Conservation (phyloP, 2,113 vertebrate genomes). For the Patagioenas fasciata region DNA sequence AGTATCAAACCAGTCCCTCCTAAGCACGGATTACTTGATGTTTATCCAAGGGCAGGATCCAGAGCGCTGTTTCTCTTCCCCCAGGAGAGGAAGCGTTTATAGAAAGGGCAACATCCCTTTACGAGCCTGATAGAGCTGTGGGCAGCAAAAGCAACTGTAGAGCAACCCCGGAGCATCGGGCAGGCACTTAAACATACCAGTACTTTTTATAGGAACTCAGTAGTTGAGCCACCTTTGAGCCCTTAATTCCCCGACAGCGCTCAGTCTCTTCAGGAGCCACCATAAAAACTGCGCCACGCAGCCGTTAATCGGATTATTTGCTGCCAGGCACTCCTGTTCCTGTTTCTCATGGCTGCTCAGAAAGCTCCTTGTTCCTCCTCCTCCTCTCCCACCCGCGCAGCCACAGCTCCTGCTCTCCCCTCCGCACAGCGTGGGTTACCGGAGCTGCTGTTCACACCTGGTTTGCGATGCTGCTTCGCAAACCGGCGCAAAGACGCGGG, state of each 20-base stretch:
- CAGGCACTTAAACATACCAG: not conserved
- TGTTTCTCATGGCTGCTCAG: not conserved
- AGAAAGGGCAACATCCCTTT: not conserved
- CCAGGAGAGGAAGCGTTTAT: not conserved
- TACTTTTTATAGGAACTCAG: conserved; percentile 17
- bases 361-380: not conserved
- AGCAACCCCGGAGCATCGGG: not conserved
- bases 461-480: not conserved
- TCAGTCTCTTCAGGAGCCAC: not conserved
- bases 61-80: not conserved
- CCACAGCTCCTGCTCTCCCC: not conserved
- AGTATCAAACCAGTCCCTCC: not conserved
- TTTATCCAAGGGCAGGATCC: not conserved
- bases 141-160: not conserved
- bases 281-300: not conserved
- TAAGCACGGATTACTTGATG: not conserved
- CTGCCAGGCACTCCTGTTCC: not conserved
- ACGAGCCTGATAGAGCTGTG: not conserved
- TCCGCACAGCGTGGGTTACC: accelerated
- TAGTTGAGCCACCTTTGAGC: conserved; percentile 14
- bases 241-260: conserved; percentile 10
- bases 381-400: not conserved
- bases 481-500: accelerated
- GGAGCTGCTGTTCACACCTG: not conserved
- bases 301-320: not conserved